Base-by-base conservation (phyloP, 2,797 vertebrate species). In the Phoxinus dragarum region DNA sequence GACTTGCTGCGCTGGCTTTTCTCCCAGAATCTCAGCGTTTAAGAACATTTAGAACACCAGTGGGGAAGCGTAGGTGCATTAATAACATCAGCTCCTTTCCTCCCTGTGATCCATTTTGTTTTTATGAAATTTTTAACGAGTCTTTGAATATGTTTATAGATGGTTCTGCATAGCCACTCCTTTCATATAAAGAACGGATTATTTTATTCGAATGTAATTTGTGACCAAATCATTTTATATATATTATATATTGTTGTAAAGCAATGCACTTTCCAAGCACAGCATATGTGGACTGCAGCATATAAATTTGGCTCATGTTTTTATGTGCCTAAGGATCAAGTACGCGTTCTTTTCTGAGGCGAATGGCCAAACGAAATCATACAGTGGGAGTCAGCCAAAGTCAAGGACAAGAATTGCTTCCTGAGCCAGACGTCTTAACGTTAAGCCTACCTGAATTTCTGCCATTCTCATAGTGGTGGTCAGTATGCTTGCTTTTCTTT, bases 81-180 rank as follows among this genome's bases (percentile, higher is more conserved):
- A 86, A 87, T 79, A 84, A 88, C 61, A 64, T 34, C 75, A 49
- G 44, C 74, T 82, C n/a, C 9, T 42, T 67, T 89, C 81, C 10
- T n/a, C 59, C 74, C 10, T 2, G 9, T 49, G 31, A 72, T 78
- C 38, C 17, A 44, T 73, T 71, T 71, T 7, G 14, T 78, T 59
- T 88, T 86, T 84, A 90, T 86, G 72, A 85, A 77, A 84, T 67
- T 77, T 59, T 87, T 87, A 85, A 89, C 56, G 36, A 81, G 77
- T 82, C 73, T 71, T 82, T 84, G 66, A 74, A 82, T 89, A 64
- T 76, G 78, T 88, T 84, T 67, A 75, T 84, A 76, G 47, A 77
- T 54, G 44, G 56, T 38, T 67, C 11, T 77, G 23, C 73, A 77
- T 84, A 52, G 59, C 59, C 59, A 38, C 72, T 52, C 34, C 11